Conservation (phyloP, 2,113 vertebrate genomes). For the Nibea albiflora region DNA sequence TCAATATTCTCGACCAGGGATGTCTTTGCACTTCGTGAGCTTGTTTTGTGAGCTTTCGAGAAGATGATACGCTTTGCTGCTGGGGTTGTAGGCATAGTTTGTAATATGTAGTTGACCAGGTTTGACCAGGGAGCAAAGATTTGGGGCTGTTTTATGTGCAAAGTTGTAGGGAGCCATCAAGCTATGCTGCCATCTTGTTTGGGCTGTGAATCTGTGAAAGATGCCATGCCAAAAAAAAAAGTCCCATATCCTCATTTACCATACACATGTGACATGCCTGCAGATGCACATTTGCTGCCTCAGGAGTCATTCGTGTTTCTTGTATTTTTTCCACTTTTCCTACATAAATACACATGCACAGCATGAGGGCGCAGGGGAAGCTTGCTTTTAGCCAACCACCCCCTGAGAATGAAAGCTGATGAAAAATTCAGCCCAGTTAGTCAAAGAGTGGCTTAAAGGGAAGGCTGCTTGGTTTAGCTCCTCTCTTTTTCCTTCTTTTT, state of each 20-base stretch:
- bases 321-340: not conserved
- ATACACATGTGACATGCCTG: not conserved
- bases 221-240: not conserved
- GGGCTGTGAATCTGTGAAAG: not conserved
- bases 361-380: not conserved
- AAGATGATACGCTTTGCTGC: no score
- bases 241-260: slow-evolving; percentile 12
- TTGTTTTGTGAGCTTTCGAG: no score
- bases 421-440: slow-evolving; percentile 65
- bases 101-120: no score
- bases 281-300: not conserved
- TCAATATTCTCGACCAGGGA: no score
- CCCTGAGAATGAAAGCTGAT: slow-evolving; percentile 56
- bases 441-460: slow-evolving; percentile 41
- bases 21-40: no score
- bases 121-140: not conserved
- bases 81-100: no score
- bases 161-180: not conserved
- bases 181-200: slow-evolving; percentile 2
- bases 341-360: slow-evolving; percentile 1
- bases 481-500: not conserved
- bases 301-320: not conserved
- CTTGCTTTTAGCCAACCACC: slow-evolving; percentile 50
- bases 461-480: slow-evolving; percentile 28
- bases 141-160: not conserved